These are phyloP conservation scores for Drosophila kurseongensis DNA, from an alignment of 1,140 invertebrate genomes.

Conservation along the genomic window DNA sequence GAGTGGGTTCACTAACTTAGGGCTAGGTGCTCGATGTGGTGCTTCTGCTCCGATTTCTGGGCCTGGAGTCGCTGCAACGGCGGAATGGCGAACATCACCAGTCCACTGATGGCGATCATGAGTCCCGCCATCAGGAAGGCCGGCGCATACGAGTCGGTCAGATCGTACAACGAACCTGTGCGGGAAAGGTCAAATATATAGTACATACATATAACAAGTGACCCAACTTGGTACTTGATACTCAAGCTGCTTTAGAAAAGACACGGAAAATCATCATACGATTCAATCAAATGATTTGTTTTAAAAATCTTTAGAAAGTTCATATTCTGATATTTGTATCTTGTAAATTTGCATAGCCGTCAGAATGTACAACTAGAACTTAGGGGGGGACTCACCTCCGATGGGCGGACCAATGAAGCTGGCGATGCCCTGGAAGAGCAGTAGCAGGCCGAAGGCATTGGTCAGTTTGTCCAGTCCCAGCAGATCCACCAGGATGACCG, in stretches of 20 bases:
- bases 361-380: too few species aligned
- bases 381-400: conserved; percentile 88
- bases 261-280: too few species aligned
- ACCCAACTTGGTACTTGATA: too few species aligned
- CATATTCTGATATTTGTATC: too few species aligned
- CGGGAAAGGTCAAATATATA: conserved; percentile 9
- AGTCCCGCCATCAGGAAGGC: conserved; percentile 93
- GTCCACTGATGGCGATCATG: conserved; percentile 93
- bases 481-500: conserved; percentile 94
- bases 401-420: conserved; percentile 95
- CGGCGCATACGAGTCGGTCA: conserved; percentile 90
- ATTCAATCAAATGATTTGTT: too few species aligned
- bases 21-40: conserved; percentile 58
- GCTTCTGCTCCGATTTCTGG: conserved; percentile 45
- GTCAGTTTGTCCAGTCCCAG: conserved; percentile 94
- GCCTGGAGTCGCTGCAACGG: conserved; percentile 87
- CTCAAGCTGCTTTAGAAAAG: too few species aligned
- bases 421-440: conserved; percentile 96
- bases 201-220: too few species aligned
- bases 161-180: conserved; percentile 93
- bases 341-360: too few species aligned
- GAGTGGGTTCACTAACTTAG: conserved; percentile 60
- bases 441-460: conserved; percentile 95
- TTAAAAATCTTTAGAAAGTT: too few species aligned
- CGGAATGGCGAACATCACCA: conserved; percentile 95